Conservation (phyloP, 2,797 vertebrate species). For the Bryconaethiops microstoma region DNA sequence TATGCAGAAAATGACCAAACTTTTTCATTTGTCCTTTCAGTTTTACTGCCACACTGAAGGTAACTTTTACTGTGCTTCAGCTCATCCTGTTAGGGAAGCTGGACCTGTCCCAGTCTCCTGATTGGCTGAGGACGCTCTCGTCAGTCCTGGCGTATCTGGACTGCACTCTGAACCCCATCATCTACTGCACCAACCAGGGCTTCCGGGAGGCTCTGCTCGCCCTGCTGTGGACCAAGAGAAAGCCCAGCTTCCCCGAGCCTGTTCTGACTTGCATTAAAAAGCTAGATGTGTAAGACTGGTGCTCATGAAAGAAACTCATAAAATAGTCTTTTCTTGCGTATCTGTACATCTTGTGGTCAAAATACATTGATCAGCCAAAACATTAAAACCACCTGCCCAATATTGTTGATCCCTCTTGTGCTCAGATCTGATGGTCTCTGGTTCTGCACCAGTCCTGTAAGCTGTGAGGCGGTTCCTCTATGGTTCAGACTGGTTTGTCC, state of each 20-base stretch:
- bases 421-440: too few species aligned
- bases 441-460: too few species aligned
- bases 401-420: too few species aligned
- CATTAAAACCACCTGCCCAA: too few species aligned
- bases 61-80: conserved; percentile 54
- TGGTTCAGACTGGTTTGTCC: too few species aligned
- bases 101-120: conserved; percentile 71
- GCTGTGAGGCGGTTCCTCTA: too few species aligned
- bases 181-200: conserved; percentile 73
- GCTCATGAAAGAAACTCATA: neutral
- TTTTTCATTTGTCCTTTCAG: too few species aligned
- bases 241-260: conserved; percentile 62
- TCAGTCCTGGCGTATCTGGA: conserved; percentile 78
- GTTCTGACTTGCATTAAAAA: conserved; percentile 69
- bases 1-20: neutral
- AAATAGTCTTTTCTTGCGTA: neutral
- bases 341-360: neutral
- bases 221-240: conserved; percentile 72
- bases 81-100: conserved; percentile 70
- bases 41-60: neutral
- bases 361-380: too few species aligned
- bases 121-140: conserved; percentile 76
- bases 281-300: conserved; percentile 33
- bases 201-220: conserved; percentile 71
- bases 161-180: conserved; percentile 76